These are phyloP conservation scores for Nasonia giraulti DNA, from an alignment of 1,140 invertebrate genomes.

Conservation along the genomic window DNA sequence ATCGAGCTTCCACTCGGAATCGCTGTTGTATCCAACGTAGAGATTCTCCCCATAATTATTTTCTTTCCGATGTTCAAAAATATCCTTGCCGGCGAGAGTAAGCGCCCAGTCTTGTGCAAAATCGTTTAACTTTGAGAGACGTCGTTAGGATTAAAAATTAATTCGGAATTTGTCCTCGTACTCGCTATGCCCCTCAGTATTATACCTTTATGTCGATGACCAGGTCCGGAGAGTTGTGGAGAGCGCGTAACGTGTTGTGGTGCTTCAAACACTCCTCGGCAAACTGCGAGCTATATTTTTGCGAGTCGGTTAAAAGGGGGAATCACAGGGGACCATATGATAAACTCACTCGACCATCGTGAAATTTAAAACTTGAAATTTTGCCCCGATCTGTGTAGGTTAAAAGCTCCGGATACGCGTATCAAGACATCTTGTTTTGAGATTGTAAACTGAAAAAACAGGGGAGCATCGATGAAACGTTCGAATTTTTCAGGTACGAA, in stretches of 20 bases:
- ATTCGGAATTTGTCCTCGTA: not conserved
- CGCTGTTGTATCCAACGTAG: slow-evolving; percentile 75
- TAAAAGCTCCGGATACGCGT: not conserved
- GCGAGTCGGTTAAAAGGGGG: not conserved
- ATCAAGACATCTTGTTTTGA: too few species aligned
- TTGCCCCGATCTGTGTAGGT: not conserved
- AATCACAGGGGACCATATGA: not conserved
- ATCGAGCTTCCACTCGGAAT: slow-evolving; percentile 60
- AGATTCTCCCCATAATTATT: slow-evolving; percentile 79
- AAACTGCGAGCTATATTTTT: slow-evolving; percentile 62
- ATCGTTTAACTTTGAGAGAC: slow-evolving; percentile 68
- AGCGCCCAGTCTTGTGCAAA: slow-evolving; percentile 80
- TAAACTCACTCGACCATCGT: slow-evolving; percentile 47
- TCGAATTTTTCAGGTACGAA: slow-evolving; percentile 76
- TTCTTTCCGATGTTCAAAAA: slow-evolving; percentile 75
- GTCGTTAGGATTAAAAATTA: slow-evolving; percentile 28
- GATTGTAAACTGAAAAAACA: not conserved
- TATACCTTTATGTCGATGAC: slow-evolving; percentile 78
- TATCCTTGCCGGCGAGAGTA: slow-evolving; percentile 74
- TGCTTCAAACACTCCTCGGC: slow-evolving; percentile 75
- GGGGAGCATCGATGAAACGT: not conserved
- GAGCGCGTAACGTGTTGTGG: slow-evolving; percentile 79
- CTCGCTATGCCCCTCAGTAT: not conserved
- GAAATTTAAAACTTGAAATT: slow-evolving; percentile 20
- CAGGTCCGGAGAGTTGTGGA: slow-evolving; percentile 78